Base-by-base conservation (phyloP, 2,113 vertebrate species). In the Crotalus horridus region DNA sequence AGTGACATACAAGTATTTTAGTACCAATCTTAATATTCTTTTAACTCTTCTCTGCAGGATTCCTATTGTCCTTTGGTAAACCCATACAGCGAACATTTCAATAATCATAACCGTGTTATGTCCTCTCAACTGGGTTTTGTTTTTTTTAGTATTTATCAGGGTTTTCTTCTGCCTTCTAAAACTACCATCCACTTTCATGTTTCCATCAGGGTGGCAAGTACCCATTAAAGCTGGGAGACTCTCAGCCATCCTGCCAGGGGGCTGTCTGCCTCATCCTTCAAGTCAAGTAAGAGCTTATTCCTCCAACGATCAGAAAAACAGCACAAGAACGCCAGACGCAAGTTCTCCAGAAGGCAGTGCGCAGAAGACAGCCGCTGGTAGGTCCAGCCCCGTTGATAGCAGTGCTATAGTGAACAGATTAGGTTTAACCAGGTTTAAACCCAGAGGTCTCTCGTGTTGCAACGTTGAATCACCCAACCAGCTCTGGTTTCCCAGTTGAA, bases 211-310 rank as follows among this genome's bases (percentile, higher is more conserved):
- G 93, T 98, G 98, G 98, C 97, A 97, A 94, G 96, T 94, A 93
- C 95, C 97, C 93, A 88, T 97, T 94, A 96, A 96, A 92, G 91
- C 95, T 91, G 97, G 97, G 74, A 98, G 92, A 90, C 91, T 98
- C 61, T 98, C 97, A 95, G 97, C 95, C 17, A 64, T 97, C 92
- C 94, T 97, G 2, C 97, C 97, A 8, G 97, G 96, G 93, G 96
- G 92, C 91, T 96, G 97, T 53, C 95, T 98, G 48, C 97, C 97
- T 5, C 95, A 98, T 95, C 94, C 97, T 88, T 89, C 97, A 93
- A 97, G 95, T 69, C 98, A 98, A 96, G 96, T 98, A 58, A 98
- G 98, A 93, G 97, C 98, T 96, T 99, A 98, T 95, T 98, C 98
- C 53, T 98, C 98, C 53, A 96, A 96, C 89, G 97, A 97, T 69